phyloP scores from a whole-genome alignment of 2,888 invertebrate genomes.

The Phragmatobia fuliginosa region DNA sequence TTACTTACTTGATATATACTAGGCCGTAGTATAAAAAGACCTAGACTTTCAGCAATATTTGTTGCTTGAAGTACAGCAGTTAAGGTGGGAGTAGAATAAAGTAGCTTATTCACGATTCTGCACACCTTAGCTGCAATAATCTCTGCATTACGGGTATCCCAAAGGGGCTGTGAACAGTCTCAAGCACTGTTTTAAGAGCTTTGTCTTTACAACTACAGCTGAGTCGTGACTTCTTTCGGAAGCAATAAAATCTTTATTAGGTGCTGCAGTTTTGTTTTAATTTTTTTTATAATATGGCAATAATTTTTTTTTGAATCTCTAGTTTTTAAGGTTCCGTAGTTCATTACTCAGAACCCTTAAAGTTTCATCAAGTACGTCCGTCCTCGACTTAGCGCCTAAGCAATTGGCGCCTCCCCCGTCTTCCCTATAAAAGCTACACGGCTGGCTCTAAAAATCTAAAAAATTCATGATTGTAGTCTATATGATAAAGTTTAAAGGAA shows the following conservation, averaged over 20 bases:
- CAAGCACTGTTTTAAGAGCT: constrained; percentile 33
- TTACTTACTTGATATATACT: constrained; percentile 6
- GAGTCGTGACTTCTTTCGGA: constrained; percentile 6
- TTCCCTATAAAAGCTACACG: too few species aligned
- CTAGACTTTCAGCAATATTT: constrained; percentile 15
- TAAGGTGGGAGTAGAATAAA: constrained; percentile 25
- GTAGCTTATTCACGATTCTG: constrained; percentile 24
- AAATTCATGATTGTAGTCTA: too few species aligned
- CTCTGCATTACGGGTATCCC: constrained; percentile 35
- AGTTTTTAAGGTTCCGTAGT: too few species aligned
- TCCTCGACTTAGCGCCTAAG: too few species aligned
- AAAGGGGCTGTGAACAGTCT: constrained; percentile 34
- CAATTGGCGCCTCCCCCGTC: too few species aligned
- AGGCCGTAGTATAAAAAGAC: constrained; percentile 17
- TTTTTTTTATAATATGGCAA: not conserved
- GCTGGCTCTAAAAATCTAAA: too few species aligned
- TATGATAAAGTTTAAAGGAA: too few species aligned
- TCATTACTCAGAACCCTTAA: too few species aligned
- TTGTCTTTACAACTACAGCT: constrained; percentile 24
- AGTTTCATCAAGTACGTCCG: too few species aligned
- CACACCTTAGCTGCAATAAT: constrained; percentile 30
- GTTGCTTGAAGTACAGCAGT: constrained; percentile 24
- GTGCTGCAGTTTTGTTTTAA: not conserved
- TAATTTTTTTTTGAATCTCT: too few species aligned
- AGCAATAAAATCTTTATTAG: constrained; percentile 3